These are phyloP conservation scores for Isurus oxyrinchus DNA, from an alignment of 2,113 vertebrate genomes.

Conservation along the genomic window DNA sequence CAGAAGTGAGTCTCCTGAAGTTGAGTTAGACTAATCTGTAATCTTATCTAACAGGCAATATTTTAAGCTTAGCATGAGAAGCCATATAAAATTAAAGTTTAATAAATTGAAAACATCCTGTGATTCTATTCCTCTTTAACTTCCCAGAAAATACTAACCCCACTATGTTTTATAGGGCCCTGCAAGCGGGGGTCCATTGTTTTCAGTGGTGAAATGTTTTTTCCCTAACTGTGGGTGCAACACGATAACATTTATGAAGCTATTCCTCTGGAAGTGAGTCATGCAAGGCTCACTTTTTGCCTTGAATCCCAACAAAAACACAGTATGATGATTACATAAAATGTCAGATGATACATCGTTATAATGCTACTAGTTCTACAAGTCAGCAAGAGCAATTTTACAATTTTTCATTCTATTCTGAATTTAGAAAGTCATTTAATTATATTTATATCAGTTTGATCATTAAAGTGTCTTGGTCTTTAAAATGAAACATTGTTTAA, in stretches of 20 bases:
- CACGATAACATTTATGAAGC: background rate
- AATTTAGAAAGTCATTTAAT: background rate
- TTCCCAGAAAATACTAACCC: background rate
- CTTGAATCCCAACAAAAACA: background rate
- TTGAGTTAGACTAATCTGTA: background rate
- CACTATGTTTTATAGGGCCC: background rate
- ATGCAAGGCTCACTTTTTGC: background rate
- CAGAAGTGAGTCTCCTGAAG: background rate
- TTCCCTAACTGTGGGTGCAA: background rate
- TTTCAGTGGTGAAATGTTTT: background rate
- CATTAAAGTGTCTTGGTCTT: background rate
- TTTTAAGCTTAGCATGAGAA: background rate
- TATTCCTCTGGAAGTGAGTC: background rate
- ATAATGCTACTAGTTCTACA: background rate
- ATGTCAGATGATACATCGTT: background rate
- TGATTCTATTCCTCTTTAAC: background rate
- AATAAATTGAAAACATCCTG: background rate
- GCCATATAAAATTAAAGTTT: background rate
- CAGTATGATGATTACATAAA: background rate
- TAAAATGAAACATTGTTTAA: background rate
- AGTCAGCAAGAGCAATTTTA: background rate
- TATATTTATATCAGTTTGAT: background rate
- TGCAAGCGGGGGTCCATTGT: background rate
- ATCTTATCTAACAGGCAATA: background rate
- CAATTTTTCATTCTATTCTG: background rate